Base-by-base conservation (phyloP, 2,888 invertebrate species). In the Pogonocherus hispidulus region DNA sequence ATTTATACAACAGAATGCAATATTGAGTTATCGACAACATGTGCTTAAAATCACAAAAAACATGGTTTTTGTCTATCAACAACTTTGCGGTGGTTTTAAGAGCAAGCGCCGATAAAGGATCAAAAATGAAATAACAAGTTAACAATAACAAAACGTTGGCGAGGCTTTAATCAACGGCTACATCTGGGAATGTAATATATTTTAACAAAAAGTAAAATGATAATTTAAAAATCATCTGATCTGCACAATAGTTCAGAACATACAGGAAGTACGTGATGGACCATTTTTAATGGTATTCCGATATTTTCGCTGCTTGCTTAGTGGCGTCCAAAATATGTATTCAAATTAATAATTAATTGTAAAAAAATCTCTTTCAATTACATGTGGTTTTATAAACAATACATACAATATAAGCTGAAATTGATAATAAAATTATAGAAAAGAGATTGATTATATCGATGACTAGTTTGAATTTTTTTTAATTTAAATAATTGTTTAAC, bases 171-270 rank as follows among this genome's bases (percentile, higher is more conserved):
- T 77, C 74, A 77, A 80, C 79, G 79, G 81, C 81, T 81, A 81
- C 80, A 80, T 80, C 80, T 79, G 81, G 84, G 84, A 84, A 84
- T 84, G 84, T 84, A 80, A 80, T 81, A 41, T 72, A 69, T 70
- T 76, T 81, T 76, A 79, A 80, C 77, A 77, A 64, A 67, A 69
- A 71, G 67, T 79, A 79, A 79, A 80, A 78, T 73, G 74, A 76
- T 75, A 73, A 75, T 73, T 75, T 74, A 74, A 76, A 77, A 80
- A 79, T 71, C 76, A 74, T 75, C 71, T 71, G 71, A 76, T 75
- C 74, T 74, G 77, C 74, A 74, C 72, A 76, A 73, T 67, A 70
- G 72, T 75, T 74, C 73, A 69, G 70, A 75, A 74, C 70, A 70
- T 75, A 69, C 71, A 71, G 71, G 72, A 74, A 64, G 47, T 32